These are phyloP conservation scores for Zaprionus kolodkinae DNA, from an alignment of 1,140 invertebrate genomes.

Conservation along the genomic window DNA sequence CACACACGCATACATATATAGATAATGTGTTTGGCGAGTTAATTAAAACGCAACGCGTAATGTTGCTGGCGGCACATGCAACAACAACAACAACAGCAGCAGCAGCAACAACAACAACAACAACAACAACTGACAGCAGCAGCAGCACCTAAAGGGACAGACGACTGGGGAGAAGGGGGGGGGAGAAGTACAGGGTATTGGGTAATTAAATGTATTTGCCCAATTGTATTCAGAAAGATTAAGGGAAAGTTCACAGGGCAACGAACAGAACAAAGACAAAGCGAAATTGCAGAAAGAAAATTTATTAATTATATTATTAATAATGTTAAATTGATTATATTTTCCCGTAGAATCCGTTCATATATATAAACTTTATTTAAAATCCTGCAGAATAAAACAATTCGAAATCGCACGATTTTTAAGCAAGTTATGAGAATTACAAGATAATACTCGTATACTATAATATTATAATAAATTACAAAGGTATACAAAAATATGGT, in stretches of 20 bases:
- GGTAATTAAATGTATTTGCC: conserved; percentile 5
- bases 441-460: too few species aligned
- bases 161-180: neutral
- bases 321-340: too few species aligned
- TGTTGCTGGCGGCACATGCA: conserved; percentile 16
- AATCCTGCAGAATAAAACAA: too few species aligned
- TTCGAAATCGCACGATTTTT: too few species aligned
- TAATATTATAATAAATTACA: too few species aligned
- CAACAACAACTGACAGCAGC: neutral
- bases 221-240: neutral
- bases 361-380: too few species aligned
- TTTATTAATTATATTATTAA: too few species aligned
- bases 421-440: too few species aligned
- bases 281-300: too few species aligned
- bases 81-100: conserved; percentile 13
- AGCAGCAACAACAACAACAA: neutral
- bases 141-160: neutral
- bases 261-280: neutral
- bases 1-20: neutral
- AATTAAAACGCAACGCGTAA: conserved; percentile 58
- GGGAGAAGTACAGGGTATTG: neutral
- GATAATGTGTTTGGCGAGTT: conserved; percentile 55
- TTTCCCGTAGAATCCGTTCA: too few species aligned
- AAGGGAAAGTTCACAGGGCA: neutral
- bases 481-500: too few species aligned